A percentile compares a stretch with the other conserved stretches of the same genome.
phyloP scores from a whole-genome alignment of 2,888 invertebrate genomes.

The Drosophila hawaiiensis region DNA sequence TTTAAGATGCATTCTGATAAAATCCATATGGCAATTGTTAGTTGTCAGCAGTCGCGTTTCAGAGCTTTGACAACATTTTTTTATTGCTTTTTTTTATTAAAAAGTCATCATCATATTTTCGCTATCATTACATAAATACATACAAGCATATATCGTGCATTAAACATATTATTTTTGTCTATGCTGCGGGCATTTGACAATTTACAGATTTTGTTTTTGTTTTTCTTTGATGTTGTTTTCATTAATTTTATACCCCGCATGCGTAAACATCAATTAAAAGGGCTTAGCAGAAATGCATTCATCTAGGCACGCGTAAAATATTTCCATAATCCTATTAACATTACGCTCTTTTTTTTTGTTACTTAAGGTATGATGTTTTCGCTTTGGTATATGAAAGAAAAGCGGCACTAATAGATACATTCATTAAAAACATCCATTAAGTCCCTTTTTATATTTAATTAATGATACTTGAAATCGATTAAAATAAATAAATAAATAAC shows the following conservation, averaged over 20 bases:
- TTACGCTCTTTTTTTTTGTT: not conserved
- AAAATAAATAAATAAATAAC: not conserved
- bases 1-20: constrained; percentile 37
- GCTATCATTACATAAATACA: constrained; percentile 33
- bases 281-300: not conserved
- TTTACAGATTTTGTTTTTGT: constrained; percentile 56
- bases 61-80: constrained; percentile 20
- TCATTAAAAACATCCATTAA: not conserved
- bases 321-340: not conserved
- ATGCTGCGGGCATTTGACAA: constrained; percentile 35
- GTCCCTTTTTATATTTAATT: not conserved
- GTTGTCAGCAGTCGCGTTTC: constrained; percentile 29
- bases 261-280: not conserved
- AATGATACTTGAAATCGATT: not conserved
- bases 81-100: constrained; percentile 71
- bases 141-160: not conserved
- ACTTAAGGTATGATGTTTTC: not conserved
- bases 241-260: constrained; percentile 22
- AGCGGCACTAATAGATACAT: not conserved
- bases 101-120: constrained; percentile 73
- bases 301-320: not conserved
- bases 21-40: constrained; percentile 31
- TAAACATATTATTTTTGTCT: constrained; percentile 33
- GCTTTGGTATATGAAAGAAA: not conserved
- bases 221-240: constrained; percentile 14